These are phyloP conservation scores for Drosophila demipolita DNA, from an alignment of 2,888 invertebrate genomes.

Conservation along the genomic window DNA sequence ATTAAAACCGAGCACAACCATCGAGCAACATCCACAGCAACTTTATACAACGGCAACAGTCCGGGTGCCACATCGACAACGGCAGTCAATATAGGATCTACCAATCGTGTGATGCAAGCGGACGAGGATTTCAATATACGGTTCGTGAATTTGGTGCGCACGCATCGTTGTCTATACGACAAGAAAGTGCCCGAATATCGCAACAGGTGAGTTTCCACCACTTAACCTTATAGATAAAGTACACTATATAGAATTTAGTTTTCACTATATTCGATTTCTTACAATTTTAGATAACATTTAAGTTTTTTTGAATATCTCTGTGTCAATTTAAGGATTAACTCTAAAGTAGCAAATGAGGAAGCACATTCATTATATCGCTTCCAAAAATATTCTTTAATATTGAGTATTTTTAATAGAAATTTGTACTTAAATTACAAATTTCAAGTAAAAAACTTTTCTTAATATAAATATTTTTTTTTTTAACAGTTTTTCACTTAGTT, in stretches of 20 bases:
- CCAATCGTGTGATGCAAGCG: slow-evolving; percentile 85
- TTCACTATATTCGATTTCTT: not conserved
- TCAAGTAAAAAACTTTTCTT: not conserved
- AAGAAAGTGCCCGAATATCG: slow-evolving; percentile 85
- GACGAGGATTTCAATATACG: slow-evolving; percentile 85
- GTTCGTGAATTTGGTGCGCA: slow-evolving; percentile 86
- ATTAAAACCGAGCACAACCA: slow-evolving; percentile 28
- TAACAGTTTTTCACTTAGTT: not conserved
- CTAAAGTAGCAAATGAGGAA: not conserved
- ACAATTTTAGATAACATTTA: not conserved
- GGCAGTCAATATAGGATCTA: slow-evolving; percentile 53
- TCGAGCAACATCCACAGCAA: slow-evolving; percentile 35
- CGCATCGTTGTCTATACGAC: slow-evolving; percentile 86
- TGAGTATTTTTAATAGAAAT: not conserved
- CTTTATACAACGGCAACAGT: slow-evolving; percentile 48
- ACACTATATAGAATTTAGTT: not conserved
- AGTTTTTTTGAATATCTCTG: not conserved
- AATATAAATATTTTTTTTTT: not conserved
- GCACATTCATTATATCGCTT: not conserved
- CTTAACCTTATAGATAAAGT: not conserved
- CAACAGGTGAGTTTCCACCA: slow-evolving; percentile 69
- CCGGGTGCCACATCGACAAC: slow-evolving; percentile 37
- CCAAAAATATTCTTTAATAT: not conserved
- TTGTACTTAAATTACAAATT: not conserved
- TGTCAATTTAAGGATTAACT: not conserved